A percentile compares a stretch with the other conserved stretches of the same genome.
Conservation (phyloP, 2,113 vertebrate species). For the Seriola quinqueradiata region DNA sequence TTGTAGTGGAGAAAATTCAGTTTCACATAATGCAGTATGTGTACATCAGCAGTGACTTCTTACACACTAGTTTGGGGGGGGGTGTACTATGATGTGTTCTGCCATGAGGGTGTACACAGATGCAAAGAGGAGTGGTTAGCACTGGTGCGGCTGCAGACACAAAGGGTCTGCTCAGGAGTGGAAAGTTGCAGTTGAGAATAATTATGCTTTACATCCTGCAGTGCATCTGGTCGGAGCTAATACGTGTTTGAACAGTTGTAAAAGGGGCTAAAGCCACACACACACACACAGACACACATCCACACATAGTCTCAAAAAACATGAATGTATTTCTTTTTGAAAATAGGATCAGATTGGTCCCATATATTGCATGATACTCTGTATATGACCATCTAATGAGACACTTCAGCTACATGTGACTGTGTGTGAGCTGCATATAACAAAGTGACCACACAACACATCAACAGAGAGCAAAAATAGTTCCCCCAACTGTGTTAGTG, state of each 20-base stretch:
- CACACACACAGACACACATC: neutral
- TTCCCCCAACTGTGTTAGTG: neutral
- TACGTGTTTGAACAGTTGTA: constrained; percentile 36
- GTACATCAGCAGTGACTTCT: neutral
- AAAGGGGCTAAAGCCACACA: neutral
- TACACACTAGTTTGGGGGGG: neutral
- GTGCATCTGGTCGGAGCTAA: constrained; percentile 60
- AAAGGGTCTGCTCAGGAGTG: constrained; percentile 73
- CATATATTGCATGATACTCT: neutral
- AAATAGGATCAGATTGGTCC: neutral
- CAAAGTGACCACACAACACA: constrained; percentile 17
- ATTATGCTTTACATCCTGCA: constrained; percentile 70
- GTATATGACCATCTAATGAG: neutral
- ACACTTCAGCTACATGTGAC: neutral
- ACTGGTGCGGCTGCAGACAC: constrained; percentile 63
- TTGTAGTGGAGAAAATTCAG: neutral
- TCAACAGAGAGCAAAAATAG: constrained; percentile 4
- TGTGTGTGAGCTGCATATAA: neutral
- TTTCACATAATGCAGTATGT: neutral
- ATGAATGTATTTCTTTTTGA: neutral
- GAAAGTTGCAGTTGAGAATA: constrained; percentile 76
- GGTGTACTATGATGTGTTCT: constrained; percentile 39
- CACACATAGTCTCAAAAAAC: neutral
- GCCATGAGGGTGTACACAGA: constrained; percentile 42
- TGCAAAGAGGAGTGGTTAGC: constrained; percentile 36